phyloP scores from a whole-genome alignment of 2,888 invertebrate genomes.

The Chromoteleia sp. region DNA sequence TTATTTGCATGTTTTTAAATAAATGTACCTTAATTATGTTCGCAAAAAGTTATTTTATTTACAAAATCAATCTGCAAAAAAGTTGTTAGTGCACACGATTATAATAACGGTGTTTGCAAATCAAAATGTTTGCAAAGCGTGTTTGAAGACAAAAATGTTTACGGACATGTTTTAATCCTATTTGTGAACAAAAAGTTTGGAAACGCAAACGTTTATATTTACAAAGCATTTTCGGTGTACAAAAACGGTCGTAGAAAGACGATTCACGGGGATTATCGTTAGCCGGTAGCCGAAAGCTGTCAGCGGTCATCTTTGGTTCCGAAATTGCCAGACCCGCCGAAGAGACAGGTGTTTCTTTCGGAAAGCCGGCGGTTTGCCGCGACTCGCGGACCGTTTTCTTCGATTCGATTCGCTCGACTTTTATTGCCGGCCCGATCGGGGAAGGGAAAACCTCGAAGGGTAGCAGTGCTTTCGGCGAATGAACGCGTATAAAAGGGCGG shows the following conservation, averaged over 20 bases:
- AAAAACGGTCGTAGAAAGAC: no score
- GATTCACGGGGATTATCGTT: no score
- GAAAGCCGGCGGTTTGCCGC: conserved; percentile 1
- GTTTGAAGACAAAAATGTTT: no score
- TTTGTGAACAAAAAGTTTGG: conserved; percentile 3
- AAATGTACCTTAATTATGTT: no score
- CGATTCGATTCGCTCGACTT: conserved; percentile 51
- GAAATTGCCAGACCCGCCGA: conserved; percentile 11
- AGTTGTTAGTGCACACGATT: no score
- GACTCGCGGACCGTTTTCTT: conserved; percentile 37
- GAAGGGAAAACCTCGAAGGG: conserved; percentile 63
- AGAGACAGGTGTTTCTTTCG: conserved; percentile 39
- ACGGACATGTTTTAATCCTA: no score
- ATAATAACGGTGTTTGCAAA: neutral
- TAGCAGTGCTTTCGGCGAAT: conserved; percentile 57
- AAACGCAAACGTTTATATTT: neutral
- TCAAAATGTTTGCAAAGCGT: no score
- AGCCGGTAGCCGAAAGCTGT: conserved; percentile 23
- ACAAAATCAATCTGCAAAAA: no score
- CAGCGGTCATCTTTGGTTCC: conserved; percentile 20
- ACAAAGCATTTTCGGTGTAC: neutral
- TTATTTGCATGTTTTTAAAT: no score
- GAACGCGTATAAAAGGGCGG: conserved; percentile 68
- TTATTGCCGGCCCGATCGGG: conserved; percentile 31
- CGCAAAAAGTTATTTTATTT: no score